Percentiles rank a stretch among this genome's conserved stretches.
Evolutionary conservation across 2,113 vertebrate genomes (phyloP).

Genomic region (Camarhynchus parvulus): DNA sequence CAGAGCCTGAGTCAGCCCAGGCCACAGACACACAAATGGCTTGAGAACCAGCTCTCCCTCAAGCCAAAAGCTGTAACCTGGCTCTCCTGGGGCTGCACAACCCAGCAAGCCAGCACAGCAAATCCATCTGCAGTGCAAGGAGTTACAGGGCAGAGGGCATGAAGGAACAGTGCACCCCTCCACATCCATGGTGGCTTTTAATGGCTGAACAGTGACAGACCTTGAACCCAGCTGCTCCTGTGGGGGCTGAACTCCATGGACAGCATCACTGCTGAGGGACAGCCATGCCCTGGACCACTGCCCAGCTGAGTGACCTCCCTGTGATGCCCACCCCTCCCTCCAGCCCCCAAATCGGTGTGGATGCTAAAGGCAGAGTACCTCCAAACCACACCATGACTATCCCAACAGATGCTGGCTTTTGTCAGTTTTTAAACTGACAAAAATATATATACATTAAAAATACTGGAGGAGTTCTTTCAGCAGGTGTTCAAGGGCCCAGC

Average conservation of each 20-base stretch:
- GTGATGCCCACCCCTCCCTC: not conserved
- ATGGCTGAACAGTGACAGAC: not conserved
- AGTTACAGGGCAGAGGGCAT: fast-evolving
- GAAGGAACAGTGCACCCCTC: fast-evolving
- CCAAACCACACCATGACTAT: not conserved
- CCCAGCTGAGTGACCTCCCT: not conserved
- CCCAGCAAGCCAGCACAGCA: not conserved
- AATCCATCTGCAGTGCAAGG: fast-evolving
- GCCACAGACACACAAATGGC: not conserved
- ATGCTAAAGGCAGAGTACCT: not conserved
- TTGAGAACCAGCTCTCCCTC: not conserved
- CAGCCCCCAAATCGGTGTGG: fast-evolving
- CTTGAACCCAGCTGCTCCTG: not conserved
- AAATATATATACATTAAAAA: not conserved
- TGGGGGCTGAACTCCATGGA: not conserved
- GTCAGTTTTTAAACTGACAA: not conserved
- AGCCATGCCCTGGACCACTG: not conserved
- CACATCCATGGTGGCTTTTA: not conserved
- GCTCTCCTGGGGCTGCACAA: not conserved
- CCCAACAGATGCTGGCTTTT: not conserved
- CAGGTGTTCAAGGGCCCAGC: not conserved
- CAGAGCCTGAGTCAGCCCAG: not conserved
- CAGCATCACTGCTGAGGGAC: not conserved
- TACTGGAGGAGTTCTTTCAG: not conserved
- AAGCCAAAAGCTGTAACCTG: not conserved